These are phyloP conservation scores for Drosophila testacea DNA, from an alignment of 2,888 invertebrate genomes.

Conservation along the genomic window DNA sequence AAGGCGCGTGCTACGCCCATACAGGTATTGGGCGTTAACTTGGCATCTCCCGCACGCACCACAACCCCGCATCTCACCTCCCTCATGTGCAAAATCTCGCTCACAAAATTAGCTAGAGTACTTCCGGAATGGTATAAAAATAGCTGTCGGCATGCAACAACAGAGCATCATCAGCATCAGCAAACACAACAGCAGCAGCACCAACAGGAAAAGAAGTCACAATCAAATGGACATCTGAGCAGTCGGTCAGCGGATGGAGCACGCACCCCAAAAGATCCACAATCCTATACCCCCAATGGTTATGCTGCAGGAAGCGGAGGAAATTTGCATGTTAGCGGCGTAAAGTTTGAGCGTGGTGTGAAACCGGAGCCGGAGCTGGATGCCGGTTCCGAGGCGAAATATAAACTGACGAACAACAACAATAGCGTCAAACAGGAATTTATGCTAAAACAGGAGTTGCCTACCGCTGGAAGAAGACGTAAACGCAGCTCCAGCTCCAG, in stretches of 20 bases:
- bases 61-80: slow-evolving; percentile 72
- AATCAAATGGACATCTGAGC: slow-evolving; percentile 75
- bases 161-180: slow-evolving; percentile 59
- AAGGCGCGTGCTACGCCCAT: slow-evolving; percentile 81
- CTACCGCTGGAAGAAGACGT: slow-evolving; percentile 63
- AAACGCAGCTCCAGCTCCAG: slow-evolving; percentile 84
- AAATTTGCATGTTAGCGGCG: slow-evolving; percentile 44
- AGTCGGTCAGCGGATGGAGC: slow-evolving; percentile 71
- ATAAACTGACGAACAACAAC: slow-evolving; percentile 53
- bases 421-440: slow-evolving; percentile 78
- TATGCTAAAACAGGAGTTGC: slow-evolving; percentile 74
- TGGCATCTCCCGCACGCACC: slow-evolving; percentile 62
- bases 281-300: slow-evolving; percentile 57
- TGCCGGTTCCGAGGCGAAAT: slow-evolving; percentile 73
- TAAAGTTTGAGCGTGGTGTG: slow-evolving; percentile 81
- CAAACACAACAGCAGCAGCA: slow-evolving; percentile 53
- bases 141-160: slow-evolving; percentile 64
- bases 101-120: slow-evolving; percentile 79
- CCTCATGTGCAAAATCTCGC: slow-evolving; percentile 83
- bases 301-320: slow-evolving; percentile 28
- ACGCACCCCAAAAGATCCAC: slow-evolving; percentile 72
- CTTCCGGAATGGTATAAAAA: slow-evolving; percentile 82
- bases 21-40: slow-evolving; percentile 57
- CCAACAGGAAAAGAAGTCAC: slow-evolving; percentile 47
- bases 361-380: slow-evolving; percentile 75